phyloP scores from a whole-genome alignment of 2,113 vertebrate genomes.

The Semnopithecus entellus region DNA sequence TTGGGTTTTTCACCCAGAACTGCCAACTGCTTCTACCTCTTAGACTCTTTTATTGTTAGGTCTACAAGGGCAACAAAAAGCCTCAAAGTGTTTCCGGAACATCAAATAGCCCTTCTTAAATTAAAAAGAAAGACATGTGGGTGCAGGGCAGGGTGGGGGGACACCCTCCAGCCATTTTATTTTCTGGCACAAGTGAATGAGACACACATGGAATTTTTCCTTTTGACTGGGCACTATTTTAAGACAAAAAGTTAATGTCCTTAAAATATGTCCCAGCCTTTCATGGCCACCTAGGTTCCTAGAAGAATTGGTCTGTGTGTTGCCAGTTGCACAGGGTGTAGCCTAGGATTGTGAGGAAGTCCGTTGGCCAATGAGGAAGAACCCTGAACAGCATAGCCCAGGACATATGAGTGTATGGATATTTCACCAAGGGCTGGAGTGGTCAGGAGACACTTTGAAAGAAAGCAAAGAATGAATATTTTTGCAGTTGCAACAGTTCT shows the following conservation, averaged over 20 bases:
- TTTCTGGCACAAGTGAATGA: conserved; percentile 57
- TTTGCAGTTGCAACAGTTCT: not conserved
- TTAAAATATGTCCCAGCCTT: conserved; percentile 48
- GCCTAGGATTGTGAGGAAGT: not conserved
- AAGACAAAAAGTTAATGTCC: conserved; percentile 18
- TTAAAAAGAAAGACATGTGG: conserved; percentile 30
- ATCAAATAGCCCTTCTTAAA: conserved; percentile 54
- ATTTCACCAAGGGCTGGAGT: not conserved
- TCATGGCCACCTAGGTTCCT: not conserved
- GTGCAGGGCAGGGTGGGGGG: not conserved
- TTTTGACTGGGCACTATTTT: conserved; percentile 57
- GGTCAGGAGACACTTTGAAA: not conserved
- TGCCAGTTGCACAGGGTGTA: not conserved
- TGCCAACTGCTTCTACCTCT: not conserved
- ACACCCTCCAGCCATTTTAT: not conserved
- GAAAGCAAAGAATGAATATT: not conserved
- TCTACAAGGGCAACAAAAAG: conserved; percentile 53
- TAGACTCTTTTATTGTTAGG: not conserved
- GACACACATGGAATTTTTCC: conserved; percentile 55
- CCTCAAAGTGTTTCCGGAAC: conserved; percentile 55
- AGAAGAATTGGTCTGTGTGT: not conserved
- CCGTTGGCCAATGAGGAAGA: not conserved
- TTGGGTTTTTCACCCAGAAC: conserved; percentile 30
- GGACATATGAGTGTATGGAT: not conserved
- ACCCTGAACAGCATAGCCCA: not conserved